These are phyloP conservation scores for Channa striata DNA, from an alignment of 2,797 vertebrate genomes.

Conservation along the genomic window DNA sequence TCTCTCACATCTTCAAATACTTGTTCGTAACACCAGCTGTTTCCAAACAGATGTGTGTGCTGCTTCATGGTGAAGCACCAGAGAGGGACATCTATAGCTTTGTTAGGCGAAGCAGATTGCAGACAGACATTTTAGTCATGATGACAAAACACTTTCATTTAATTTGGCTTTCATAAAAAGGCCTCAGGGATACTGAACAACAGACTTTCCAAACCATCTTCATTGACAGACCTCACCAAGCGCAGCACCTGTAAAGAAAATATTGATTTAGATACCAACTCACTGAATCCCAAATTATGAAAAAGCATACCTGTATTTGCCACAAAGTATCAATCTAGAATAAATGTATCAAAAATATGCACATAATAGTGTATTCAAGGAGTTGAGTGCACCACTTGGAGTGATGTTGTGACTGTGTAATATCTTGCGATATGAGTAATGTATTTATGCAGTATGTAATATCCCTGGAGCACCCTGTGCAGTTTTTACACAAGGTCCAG, in stretches of 20 bases:
- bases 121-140: conserved; percentile 16
- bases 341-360: conserved; percentile 7
- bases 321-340: background rate
- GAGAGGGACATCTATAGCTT: background rate
- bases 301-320: background rate
- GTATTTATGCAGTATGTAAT: too few relatives aligned
- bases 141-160: conserved; percentile 6
- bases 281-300: background rate
- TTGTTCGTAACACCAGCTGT: conserved; percentile 43
- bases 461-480: background rate
- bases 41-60: conserved; percentile 48
- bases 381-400: background rate
- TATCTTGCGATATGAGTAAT: background rate
- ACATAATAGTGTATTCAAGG: background rate
- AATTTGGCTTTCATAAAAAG: background rate
- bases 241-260: background rate
- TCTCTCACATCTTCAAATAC: conserved; percentile 35
- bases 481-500: conserved; percentile 20
- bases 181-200: background rate
- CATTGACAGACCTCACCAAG: background rate
- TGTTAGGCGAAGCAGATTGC: conserved; percentile 9
- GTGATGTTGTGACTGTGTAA: conserved; percentile 17
- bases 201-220: background rate
- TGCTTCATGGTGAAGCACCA: conserved; percentile 16
- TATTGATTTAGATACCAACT: conserved; percentile 1